Evolutionary conservation across 2,888 invertebrate species (phyloP), one percentile per base, ranked within the genome.

Genomic region (Ophion slaviceki): DNA sequence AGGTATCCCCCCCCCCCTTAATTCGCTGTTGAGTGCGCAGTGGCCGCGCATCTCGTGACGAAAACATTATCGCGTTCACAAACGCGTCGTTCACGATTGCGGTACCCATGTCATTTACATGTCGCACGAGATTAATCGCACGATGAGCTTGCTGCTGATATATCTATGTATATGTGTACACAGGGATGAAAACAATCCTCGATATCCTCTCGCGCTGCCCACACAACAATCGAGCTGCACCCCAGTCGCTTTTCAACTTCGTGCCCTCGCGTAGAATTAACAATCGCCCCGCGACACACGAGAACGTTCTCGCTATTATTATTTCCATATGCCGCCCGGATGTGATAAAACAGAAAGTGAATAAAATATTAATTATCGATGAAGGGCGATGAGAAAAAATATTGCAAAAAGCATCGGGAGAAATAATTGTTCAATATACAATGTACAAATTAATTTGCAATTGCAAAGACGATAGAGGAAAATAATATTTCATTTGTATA

Each of bases 81-180:
- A 36, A 67, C 59, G 61, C 72, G 62, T 82, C 70, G 66, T 47
- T 74, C 28, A 53, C 70, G 72, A 68, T 62, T 24, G 64, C 74
- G 82, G 82, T 80, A 83, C 78, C 80, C 87, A 86, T 82, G 79
- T 57, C 75, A 87, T 87, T 86, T 76, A 87, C 71, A 53, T 83
- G 66, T 61, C 68, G 57, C 74, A 10, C 17, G 78, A 87, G 82
- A 87, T 82, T 86, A 87, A 87, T 87, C 83, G 83, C 53, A 24
- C 24, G 32, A 47, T 53, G 32, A 36, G 36, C 47, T 11, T 5
- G 53, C 14, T 5, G 14, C 40, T 40, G 8, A 40, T 40, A 36
- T 61, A 17, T 14, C 14, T 36, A 32, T 40, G 53, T 40, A 80
- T 28, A 68, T 17, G 53, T 53, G 53, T 17, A 17, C 17, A 14